phyloP scores from a whole-genome alignment of 2,113 vertebrate genomes.

The Sinocyclocheilus maitianheensis region DNA sequence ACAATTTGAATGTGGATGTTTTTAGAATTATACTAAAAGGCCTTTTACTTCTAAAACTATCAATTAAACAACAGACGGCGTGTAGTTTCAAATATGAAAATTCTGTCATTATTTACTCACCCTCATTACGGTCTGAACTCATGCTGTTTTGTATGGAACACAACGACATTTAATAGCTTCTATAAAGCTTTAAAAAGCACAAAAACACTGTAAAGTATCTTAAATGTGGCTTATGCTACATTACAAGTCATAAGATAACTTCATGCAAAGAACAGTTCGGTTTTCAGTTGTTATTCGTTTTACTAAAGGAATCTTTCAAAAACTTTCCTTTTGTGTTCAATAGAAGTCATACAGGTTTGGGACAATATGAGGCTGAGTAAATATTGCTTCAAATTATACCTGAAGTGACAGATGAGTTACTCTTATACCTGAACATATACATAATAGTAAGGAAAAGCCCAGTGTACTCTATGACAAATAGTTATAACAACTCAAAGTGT shows the following conservation, averaged over 20 bases:
- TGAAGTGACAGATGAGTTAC: neutral
- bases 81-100: neutral
- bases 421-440: neutral
- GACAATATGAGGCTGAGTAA: neutral
- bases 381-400: neutral
- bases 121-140: neutral
- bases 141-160: neutral
- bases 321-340: neutral
- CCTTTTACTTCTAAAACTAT: no score
- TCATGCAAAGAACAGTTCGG: neutral
- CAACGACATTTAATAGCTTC: neutral
- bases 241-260: neutral
- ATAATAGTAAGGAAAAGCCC: constrained; percentile 5
- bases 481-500: constrained; percentile 12
- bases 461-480: constrained; percentile 35
- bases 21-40: no score
- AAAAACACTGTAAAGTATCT: neutral
- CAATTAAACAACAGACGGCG: no score
- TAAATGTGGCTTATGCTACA: neutral
- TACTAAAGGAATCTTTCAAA: neutral
- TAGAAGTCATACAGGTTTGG: neutral
- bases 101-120: neutral
- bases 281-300: neutral
- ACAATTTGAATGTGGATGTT: no score
- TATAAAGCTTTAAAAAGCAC: neutral